phyloP scores from a whole-genome alignment of 2,113 vertebrate genomes.

The Gallinago media region DNA sequence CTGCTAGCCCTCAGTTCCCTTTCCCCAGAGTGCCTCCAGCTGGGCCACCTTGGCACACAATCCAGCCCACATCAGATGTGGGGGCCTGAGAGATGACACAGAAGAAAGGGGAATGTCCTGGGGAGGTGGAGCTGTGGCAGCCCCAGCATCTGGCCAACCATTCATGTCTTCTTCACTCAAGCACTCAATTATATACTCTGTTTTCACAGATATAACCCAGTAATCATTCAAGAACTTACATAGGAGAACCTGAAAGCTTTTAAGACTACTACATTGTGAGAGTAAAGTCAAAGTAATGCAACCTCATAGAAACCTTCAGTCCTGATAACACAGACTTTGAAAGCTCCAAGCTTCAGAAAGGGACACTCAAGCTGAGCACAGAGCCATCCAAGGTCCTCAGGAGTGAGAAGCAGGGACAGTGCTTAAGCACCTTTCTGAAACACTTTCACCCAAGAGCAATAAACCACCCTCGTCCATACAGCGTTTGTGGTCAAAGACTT shows the following conservation, averaged over 20 bases:
- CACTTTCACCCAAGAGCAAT: background rate
- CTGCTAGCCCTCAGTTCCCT: background rate
- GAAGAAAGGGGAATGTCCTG: background rate
- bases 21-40: background rate
- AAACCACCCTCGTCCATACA: background rate
- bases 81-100: background rate
- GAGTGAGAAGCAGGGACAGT: background rate
- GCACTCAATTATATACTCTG: no score
- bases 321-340: background rate
- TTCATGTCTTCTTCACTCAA: background rate
- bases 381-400: background rate
- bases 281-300: background rate
- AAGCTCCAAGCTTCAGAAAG: background rate
- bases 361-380: background rate
- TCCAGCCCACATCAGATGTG: accelerated
- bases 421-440: background rate
- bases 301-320: background rate
- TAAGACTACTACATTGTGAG: background rate
- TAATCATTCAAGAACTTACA: background rate
- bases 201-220: background rate
- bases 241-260: background rate
- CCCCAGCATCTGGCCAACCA: accelerated
- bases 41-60: accelerated
- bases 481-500: background rate
- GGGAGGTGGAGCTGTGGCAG: background rate